Evolutionary conservation across 2,888 invertebrate species (phyloP), one percentile per base, ranked within the genome.

Genomic region (Cataglyphis cursor): DNA sequence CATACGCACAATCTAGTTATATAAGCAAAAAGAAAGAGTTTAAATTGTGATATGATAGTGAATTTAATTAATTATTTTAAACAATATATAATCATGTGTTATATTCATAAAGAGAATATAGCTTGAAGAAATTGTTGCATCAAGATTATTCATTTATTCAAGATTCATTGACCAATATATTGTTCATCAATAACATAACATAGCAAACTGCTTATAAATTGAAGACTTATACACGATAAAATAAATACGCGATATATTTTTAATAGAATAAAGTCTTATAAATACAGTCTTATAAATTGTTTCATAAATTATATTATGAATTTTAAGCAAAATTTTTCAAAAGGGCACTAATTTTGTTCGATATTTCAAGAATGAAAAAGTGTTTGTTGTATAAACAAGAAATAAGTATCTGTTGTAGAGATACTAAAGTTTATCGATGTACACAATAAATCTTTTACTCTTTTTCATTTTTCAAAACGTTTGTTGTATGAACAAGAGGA

Each of bases 211-310:
- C 21, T 12, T 44, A 59, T 68, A 78, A 48, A 78, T 35, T 61
- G 59, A 78, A 68, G 35, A 44, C 57, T 59, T 35, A 68, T 44
- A 59, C 15, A 44, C 57, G 57, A 10, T 66, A 68, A 57, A 68
- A 70, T 78, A 78, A 78, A 78, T 78, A 78, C 78, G 70, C 76
- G 66, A 76, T 78, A 48, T 38, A 21, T 48, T 68, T 78, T 78
- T 44, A 68, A 24, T 48, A 48, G 78, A 59, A 78, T 61, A 70
- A 31, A 31, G 6, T 31, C 31, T 31, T 31, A 31, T 31, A 31
- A 78, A 62, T 21, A 76, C 65, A 76, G 21, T 41, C 41, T 76
- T 65, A 76, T 41, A 28, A 41, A 61, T 48, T 61, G 31, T 41
- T 31, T 76, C 41, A 76, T 41, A 28, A 41, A 61, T 48, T 61